Evolutionary conservation across 2,888 invertebrate species (phyloP), one percentile per base, ranked within the genome.

Genomic region (Tenthredo scrophulariae): DNA sequence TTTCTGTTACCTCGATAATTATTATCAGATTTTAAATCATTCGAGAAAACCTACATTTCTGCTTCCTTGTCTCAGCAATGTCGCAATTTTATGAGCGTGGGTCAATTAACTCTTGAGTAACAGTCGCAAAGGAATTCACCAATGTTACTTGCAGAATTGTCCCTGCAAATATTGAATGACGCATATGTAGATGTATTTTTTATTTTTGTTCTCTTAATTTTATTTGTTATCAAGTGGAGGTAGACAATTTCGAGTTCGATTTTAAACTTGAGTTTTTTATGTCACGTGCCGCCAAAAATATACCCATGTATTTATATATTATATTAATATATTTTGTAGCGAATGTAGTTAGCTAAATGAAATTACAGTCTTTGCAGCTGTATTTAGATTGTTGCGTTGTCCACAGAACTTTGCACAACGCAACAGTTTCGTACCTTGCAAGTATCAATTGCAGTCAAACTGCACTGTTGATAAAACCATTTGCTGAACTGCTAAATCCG

Each of bases 301-400:
- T 75, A 74, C 46, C 37, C 74, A 74, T 62, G 29, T 75, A 85
- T 83, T 83, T 83, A 67, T 67, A 67, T 67, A 67, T 83, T 83
- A 67, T 83, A 83, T 83, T 67, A 83, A 83, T 83, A 83, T 83
- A 83, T 83, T 83, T 83, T 29, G 46, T 67, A 83, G 83, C 67
- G 29, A 83, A 83, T 83, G 67, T 83, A 83, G 83, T 85, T 85
- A 85, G 85, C 43, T 82, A 80, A 85, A 82, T 85, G 22, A 82
- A 80, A 82, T 70, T 58, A 37, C 54, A 54, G 77, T 85, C 54
- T 82, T 82, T 67, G 67, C 80, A 40, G 79, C 33, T 37, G 26
- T 54, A 82, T 58, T n/a, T 22, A 37, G 54, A 46, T 29, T 46
- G 13, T 62, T 62, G 40, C 7, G 54, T 77, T 18, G 4, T 54